phyloP scores from a whole-genome alignment of 2,113 vertebrate genomes.

The Apistogramma diplotaenia region DNA sequence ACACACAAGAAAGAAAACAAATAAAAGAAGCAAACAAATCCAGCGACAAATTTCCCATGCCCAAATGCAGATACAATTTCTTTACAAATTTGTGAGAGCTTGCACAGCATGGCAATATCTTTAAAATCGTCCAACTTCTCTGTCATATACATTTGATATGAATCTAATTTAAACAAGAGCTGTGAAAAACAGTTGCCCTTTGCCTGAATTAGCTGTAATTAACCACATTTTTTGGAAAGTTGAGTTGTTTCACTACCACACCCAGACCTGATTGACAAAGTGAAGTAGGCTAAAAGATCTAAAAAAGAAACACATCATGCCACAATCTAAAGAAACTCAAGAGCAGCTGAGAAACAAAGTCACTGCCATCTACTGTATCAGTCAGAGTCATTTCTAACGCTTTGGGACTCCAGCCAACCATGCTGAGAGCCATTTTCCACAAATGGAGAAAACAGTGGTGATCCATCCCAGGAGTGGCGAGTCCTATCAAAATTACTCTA shows the following conservation, averaged over 20 bases:
- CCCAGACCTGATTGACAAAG: not conserved
- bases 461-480: not conserved
- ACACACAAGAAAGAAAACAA: not conserved
- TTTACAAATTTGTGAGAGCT: not conserved
- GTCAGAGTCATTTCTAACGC: not conserved
- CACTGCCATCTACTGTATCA: not conserved
- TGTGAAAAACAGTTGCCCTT: not conserved
- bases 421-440: not conserved
- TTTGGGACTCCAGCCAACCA: too few relatives aligned
- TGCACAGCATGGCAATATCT: not conserved
- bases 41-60: not conserved
- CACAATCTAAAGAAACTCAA: too few relatives aligned
- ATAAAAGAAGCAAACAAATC: not conserved
- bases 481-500: not conserved
- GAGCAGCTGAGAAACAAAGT: not conserved
- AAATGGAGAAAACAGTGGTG: not conserved
- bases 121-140: not conserved
- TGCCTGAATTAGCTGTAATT: not conserved
- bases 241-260: not conserved
- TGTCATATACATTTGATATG: not conserved
- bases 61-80: not conserved
- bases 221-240: not conserved
- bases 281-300: too few relatives aligned
- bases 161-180: not conserved
- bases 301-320: too few relatives aligned